phyloP scores from a whole-genome alignment of 2,797 vertebrate genomes.

The Pseudopleuronectes americanus region DNA sequence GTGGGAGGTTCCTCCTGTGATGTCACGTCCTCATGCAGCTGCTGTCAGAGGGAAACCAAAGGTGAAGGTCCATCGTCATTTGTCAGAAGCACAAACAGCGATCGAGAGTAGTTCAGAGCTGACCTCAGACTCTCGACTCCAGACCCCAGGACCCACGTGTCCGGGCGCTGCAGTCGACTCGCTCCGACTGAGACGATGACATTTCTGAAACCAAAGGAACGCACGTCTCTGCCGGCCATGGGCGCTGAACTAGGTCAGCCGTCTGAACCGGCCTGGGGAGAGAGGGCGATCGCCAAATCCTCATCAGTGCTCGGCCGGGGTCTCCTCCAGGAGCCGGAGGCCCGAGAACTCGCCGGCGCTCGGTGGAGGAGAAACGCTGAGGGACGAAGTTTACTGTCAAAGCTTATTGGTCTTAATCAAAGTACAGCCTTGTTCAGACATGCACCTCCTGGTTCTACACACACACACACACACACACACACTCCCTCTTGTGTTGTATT shows the following conservation, averaged over 20 bases:
- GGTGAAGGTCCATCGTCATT: slow-evolving; percentile 41
- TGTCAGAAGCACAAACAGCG: slow-evolving; percentile 41
- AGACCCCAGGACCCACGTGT: not conserved
- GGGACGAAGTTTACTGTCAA: slow-evolving; percentile 47
- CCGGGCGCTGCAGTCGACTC: not conserved
- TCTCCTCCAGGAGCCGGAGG: slow-evolving; percentile 44
- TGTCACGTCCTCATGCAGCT: not conserved
- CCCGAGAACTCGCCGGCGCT: not conserved
- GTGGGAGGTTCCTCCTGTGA: too few relatives aligned
- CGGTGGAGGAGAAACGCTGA: not conserved
- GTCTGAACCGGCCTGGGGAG: slow-evolving; percentile 28
- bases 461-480: slow-evolving; percentile 10
- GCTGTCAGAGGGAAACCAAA: slow-evolving; percentile 43
- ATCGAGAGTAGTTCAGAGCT: not conserved
- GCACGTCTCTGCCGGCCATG: slow-evolving; percentile 27
- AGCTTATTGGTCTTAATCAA: slow-evolving; percentile 35
- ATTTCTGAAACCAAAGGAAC: slow-evolving; percentile 29
- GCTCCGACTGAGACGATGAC: not conserved
- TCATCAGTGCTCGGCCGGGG: slow-evolving; percentile 61
- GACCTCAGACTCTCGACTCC: slow-evolving; percentile 20
- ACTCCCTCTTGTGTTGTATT: not conserved
- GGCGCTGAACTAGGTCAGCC: slow-evolving; percentile 68
- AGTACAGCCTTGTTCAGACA: slow-evolving; percentile 19
- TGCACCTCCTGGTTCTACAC: slow-evolving; percentile 9
- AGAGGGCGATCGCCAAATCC: slow-evolving; percentile 29